Evolutionary conservation across 1,140 invertebrate species (phyloP).

Genomic region (Aphaenogaster ashmeadi): DNA sequence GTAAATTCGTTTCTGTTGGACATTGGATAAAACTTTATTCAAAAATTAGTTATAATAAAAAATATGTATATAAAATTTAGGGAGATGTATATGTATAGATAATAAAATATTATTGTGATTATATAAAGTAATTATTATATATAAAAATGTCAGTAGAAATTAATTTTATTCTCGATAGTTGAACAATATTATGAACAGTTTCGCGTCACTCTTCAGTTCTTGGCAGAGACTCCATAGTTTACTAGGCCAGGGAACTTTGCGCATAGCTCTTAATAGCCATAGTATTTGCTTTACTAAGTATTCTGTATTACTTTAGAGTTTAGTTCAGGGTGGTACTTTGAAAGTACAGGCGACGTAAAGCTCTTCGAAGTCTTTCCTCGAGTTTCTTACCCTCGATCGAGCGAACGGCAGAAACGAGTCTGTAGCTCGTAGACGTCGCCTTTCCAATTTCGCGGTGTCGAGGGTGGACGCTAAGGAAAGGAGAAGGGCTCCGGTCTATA

Average conservation of each 20-base stretch:
- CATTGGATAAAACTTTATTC: neutral
- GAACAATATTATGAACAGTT: neutral
- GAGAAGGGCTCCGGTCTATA: slow-evolving; percentile 78
- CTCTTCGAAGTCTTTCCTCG: slow-evolving; percentile 1
- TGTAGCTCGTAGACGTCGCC: slow-evolving; percentile 62
- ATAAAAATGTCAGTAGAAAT: neutral
- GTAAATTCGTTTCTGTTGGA: slow-evolving; percentile 3
- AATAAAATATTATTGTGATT: neutral
- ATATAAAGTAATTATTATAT: neutral
- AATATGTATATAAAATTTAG: neutral
- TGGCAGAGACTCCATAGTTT: slow-evolving; percentile 2
- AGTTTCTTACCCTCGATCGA: slow-evolving; percentile 40
- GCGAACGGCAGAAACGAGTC: slow-evolving; percentile 52
- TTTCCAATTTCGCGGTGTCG: slow-evolving; percentile 77
- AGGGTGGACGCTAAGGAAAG: slow-evolving; percentile 72
- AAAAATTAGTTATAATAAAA: neutral
- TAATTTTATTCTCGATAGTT: neutral
- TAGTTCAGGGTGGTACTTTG: neutral
- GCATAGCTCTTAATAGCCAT: slow-evolving; percentile 2
- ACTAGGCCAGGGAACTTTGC: slow-evolving; percentile 35
- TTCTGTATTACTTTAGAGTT: slow-evolving; percentile 30
- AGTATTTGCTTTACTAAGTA: slow-evolving; percentile 26
- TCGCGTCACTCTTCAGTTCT: neutral
- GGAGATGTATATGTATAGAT: neutral
- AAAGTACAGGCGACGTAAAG: neutral